phyloP scores from a whole-genome alignment of 2,888 invertebrate species.

The Troilus luridus region DNA sequence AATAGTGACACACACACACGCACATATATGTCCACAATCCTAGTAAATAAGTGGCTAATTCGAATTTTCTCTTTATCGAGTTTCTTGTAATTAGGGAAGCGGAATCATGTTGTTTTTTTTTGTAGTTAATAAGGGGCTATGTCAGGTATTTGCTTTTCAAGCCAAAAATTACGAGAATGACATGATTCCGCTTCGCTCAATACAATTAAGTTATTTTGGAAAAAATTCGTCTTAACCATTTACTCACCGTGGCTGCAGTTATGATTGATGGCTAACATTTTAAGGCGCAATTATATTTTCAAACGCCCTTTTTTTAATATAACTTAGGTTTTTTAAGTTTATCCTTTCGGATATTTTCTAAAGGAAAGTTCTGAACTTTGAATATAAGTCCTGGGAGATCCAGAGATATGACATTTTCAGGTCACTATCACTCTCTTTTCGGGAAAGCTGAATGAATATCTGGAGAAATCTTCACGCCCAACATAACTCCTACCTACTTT shows the following conservation, averaged over 20 bases:
- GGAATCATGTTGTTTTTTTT: too few species aligned
- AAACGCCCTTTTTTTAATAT: neutral
- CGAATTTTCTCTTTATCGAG: too few species aligned
- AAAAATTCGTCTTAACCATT: too few species aligned
- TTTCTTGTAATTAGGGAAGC: too few species aligned
- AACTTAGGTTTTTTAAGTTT: neutral
- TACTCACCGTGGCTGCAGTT: neutral
- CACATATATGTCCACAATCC: too few species aligned
- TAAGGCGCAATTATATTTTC: neutral
- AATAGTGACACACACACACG: too few species aligned
- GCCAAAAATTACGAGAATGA: too few species aligned
- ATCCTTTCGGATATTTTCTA: neutral
- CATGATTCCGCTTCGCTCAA: too few species aligned
- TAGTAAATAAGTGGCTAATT: too few species aligned
- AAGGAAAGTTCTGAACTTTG: neutral
- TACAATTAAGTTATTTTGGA: too few species aligned
- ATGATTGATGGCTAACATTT: neutral
- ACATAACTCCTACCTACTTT: slow-evolving; percentile 5
- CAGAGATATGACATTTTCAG: slow-evolving; percentile 9
- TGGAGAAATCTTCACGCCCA: slow-evolving; percentile 32
- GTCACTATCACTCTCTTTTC: slow-evolving; percentile 42
- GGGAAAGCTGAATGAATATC: slow-evolving; percentile 48
- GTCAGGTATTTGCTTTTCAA: too few species aligned
- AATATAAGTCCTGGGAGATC: neutral
- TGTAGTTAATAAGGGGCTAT: too few species aligned